Conservation (phyloP, 1,140 invertebrate species). For the Sycobia sp. region DNA sequence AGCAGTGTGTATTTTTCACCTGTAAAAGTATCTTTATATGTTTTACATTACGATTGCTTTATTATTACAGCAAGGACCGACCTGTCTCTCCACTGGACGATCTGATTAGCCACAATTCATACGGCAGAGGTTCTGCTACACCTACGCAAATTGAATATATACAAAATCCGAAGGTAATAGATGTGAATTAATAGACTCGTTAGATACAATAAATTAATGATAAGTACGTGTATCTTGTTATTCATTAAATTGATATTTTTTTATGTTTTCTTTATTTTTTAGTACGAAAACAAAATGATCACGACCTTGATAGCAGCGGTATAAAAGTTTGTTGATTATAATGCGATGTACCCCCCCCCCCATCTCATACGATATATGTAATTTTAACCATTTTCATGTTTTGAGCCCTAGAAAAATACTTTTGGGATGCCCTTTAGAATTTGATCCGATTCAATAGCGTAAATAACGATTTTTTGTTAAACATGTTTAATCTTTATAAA, state of each 20-base stretch:
- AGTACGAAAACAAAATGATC: background rate
- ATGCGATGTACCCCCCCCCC: constrained; percentile 53
- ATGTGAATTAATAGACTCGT: background rate
- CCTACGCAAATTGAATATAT: constrained; percentile 54
- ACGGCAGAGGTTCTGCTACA: constrained; percentile 51
- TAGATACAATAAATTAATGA: background rate
- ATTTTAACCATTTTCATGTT: too few species aligned
- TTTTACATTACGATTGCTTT: too few species aligned
- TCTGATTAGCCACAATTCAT: constrained; percentile 52
- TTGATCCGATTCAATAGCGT: too few species aligned
- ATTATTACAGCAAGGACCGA: constrained; percentile 63
- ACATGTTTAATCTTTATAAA: too few species aligned
- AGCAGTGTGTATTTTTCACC: too few species aligned
- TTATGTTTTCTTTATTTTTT: constrained; percentile 30
- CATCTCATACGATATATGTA: too few species aligned
- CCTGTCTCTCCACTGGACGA: constrained; percentile 61
- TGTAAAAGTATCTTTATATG: too few species aligned
- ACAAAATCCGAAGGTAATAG: constrained; percentile 57
- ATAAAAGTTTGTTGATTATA: constrained; percentile 36
- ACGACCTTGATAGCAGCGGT: constrained; percentile 5
- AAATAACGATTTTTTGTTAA: too few species aligned
- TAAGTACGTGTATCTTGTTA: too few species aligned
- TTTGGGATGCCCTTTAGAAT: too few species aligned
- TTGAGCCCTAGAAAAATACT: too few species aligned
- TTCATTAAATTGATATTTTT: constrained; percentile 19